Base-by-base conservation (phyloP, 2,888 invertebrate species). In the Nysson spinosus region DNA sequence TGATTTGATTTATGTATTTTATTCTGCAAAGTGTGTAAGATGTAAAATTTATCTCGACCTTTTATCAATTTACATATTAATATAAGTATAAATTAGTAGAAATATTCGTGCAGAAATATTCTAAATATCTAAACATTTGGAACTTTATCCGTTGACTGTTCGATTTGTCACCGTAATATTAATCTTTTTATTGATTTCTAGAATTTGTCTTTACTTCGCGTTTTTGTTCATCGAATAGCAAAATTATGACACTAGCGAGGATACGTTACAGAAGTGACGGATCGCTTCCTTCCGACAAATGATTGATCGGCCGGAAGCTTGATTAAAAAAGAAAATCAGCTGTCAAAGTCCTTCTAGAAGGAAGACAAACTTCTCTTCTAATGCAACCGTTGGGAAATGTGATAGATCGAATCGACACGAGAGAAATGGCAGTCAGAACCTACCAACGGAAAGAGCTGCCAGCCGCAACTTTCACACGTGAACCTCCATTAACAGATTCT, bases 311-410 rank as follows among this genome's bases (percentile, higher is more conserved):
- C 12, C 3, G 32, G n/a, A 16, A 11, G 46, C 34, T 51, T 42
- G 47, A 61, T 62, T 56, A 56, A 56, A 56, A 56, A 42, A 14
- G 30, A 34, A 46, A 35, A 51, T 63, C 57, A 34, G 47, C 42
- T 37, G 55, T 40, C 40, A 28, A 30, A 51, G 35, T 35, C 30
- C 19, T 24, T 22, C 17, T 6, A 12, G 19, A 14, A 0, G 30
- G 7, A 66, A 56, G 63, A 30, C 43, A 43, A 51, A 47, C 44
- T 52, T 40, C 22, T 17, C 17, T 28, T 49, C 37, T 40, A 49
- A 54, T 40, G 30, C 26, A 44, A 39, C 17, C 11, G 19, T 14
- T 22, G 34, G 11, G 44, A 16, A 37, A 32, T 32, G 12, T 24
- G 43, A 22, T 26, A 26, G 28, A 46, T 28, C 14, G 19, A 19